Evolutionary conservation across 2,113 vertebrate genomes (phyloP).

Genomic region (Apus apus): DNA sequence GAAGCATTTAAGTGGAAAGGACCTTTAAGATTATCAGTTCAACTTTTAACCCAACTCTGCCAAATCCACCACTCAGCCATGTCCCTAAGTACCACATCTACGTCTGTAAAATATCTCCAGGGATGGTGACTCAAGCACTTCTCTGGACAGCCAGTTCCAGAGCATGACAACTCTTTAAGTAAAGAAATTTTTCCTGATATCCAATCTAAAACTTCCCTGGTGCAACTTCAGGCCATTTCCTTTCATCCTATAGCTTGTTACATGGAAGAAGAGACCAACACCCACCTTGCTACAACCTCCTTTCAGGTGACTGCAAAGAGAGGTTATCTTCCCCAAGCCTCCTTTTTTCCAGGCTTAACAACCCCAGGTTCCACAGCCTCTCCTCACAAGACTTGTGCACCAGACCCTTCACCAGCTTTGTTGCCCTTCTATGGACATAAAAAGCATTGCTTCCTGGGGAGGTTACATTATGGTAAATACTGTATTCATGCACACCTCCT

Average conservation of each 20-base stretch:
- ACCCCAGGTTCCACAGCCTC: not conserved
- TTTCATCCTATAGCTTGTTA: too few relatives aligned
- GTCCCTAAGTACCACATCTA: too few relatives aligned
- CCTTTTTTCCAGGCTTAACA: too few relatives aligned
- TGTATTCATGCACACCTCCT: not conserved
- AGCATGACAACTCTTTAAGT: not conserved
- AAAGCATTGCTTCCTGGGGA: not conserved
- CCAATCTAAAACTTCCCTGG: not conserved
- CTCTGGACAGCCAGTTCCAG: not conserved
- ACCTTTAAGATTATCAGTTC: not conserved
- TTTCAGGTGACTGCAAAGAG: too few relatives aligned
- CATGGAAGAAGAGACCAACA: too few relatives aligned
- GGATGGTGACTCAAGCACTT: not conserved
- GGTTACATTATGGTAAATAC: not conserved
- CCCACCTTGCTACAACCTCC: too few relatives aligned
- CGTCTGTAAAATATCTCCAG: not conserved
- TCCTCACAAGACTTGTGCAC: not conserved
- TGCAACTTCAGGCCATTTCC: not conserved
- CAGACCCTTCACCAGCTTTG: not conserved
- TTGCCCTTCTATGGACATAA: not conserved
- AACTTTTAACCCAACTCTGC: not conserved
- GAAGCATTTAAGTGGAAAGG: not conserved
- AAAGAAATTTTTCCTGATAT: not conserved
- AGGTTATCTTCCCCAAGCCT: too few relatives aligned
- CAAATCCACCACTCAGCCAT: not conserved